phyloP scores from a whole-genome alignment of 2,797 vertebrate species.

The Neomorphus geoffroyi region DNA sequence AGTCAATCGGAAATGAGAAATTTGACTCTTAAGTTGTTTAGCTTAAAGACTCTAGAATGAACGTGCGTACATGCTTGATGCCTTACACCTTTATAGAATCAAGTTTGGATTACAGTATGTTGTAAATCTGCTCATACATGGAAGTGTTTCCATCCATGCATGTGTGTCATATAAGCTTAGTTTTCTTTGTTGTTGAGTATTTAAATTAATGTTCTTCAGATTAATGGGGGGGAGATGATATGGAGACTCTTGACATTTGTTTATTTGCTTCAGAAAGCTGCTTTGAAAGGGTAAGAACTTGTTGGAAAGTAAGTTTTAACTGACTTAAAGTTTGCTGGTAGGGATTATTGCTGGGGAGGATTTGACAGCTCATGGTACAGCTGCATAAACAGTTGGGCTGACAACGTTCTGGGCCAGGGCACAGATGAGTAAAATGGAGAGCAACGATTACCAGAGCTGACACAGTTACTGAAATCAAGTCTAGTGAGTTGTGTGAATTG shows the following conservation, averaged over 20 bases:
- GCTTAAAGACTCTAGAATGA: not conserved
- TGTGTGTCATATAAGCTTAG: not conserved
- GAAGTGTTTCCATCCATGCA: not conserved
- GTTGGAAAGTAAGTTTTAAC: not conserved
- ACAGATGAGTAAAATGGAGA: not conserved
- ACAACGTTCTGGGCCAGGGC: not conserved
- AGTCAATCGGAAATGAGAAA: not conserved
- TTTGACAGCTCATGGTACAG: not conserved
- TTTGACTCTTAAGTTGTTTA: not conserved
- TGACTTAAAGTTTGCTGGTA: not conserved
- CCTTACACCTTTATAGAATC: not conserved
- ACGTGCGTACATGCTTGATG: not conserved
- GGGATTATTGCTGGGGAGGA: not conserved
- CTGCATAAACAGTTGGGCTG: not conserved
- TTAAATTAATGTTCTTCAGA: not conserved
- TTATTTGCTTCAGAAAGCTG: not conserved
- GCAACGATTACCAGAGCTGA: not conserved
- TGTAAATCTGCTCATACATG: not conserved
- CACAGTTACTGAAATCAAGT: not conserved
- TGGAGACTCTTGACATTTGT: not conserved
- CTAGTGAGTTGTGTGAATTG: not conserved
- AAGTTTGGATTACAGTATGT: not conserved
- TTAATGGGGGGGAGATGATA: not conserved
- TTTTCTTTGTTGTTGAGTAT: not conserved
- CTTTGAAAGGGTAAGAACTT: not conserved